Conservation (phyloP, 37 sponge, comb jelly and placozoan species). For the Aphrocallistes beatrix region DNA sequence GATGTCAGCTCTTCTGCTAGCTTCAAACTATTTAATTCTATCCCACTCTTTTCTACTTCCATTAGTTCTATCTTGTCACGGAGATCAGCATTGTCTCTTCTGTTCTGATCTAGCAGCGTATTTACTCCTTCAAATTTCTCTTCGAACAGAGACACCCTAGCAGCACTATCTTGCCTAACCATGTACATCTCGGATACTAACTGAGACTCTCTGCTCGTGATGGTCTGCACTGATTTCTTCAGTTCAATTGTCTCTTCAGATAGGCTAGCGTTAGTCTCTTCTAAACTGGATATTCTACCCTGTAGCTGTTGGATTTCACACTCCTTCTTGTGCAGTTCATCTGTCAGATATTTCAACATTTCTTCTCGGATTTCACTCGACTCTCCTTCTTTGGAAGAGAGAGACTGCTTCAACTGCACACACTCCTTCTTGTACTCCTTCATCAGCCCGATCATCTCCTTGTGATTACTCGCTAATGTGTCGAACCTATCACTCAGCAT, state of each 20-base stretch:
- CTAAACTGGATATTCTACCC: background rate
- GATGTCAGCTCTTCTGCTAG: background rate
- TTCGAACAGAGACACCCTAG: background rate
- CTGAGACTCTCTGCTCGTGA: background rate
- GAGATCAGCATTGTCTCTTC: background rate
- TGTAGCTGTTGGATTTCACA: background rate
- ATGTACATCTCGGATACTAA: background rate
- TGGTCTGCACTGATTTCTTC: background rate
- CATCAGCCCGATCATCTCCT: background rate
- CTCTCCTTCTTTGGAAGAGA: background rate
- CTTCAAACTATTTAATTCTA: background rate
- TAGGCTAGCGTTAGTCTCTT: background rate
- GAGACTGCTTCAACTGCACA: background rate
- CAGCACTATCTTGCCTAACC: background rate
- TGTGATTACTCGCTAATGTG: background rate
- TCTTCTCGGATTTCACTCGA: background rate
- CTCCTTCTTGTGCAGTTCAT: background rate
- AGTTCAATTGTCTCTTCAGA: background rate
- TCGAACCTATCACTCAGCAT: background rate
- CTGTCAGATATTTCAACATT: background rate
- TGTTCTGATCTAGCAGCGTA: background rate
- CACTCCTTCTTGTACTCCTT: constrained; percentile 1
- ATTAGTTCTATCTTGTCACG: background rate
- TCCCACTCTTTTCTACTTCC: background rate
- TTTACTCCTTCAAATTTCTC: background rate